Evolutionary conservation across 1,140 invertebrate genomes (phyloP).

Genomic region (Drosophila triauraria): DNA sequence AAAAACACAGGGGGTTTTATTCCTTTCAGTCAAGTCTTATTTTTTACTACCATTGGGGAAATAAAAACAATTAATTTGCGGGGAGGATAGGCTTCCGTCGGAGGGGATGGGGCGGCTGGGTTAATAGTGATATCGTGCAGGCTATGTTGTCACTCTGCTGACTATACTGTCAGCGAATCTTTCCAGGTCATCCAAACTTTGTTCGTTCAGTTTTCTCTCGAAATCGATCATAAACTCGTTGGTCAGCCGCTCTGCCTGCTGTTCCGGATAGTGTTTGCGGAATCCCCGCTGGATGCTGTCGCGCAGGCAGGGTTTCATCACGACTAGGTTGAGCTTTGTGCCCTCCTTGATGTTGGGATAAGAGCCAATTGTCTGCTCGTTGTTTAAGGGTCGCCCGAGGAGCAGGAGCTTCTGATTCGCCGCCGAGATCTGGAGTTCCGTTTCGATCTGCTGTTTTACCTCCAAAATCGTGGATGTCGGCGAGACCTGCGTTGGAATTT

Average conservation of each 20-base stretch:
- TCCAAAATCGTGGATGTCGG: slow-evolving; percentile 85
- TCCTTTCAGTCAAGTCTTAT: slow-evolving; percentile 44
- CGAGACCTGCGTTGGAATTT: slow-evolving; percentile 53
- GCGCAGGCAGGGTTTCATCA: slow-evolving; percentile 86
- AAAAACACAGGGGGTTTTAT: neutral
- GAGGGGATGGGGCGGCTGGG: neutral
- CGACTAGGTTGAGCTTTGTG: slow-evolving; percentile 85
- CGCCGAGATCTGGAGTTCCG: slow-evolving; percentile 85
- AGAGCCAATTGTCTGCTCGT: slow-evolving; percentile 85
- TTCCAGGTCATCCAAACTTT: slow-evolving; percentile 86
- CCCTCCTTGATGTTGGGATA: slow-evolving; percentile 86
- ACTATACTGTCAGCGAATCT: slow-evolving; percentile 81
- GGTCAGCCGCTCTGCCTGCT: slow-evolving; percentile 84
- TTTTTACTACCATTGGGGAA: slow-evolving; percentile 41
- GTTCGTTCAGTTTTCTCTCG: slow-evolving; percentile 84
- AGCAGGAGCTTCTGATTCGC: slow-evolving; percentile 85
- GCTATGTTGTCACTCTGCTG: slow-evolving; percentile 23
- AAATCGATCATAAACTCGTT: slow-evolving; percentile 86
- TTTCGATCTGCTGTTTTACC: slow-evolving; percentile 86
- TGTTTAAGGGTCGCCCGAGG: slow-evolving; percentile 85
- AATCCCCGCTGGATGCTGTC: slow-evolving; percentile 85
- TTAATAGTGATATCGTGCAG: neutral
- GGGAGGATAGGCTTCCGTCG: slow-evolving; percentile 9
- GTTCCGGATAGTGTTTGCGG: slow-evolving; percentile 85
- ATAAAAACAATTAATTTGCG: slow-evolving; percentile 46